These are phyloP conservation scores for Patiria pectinifera DNA, from an alignment of 53 echinoderm and acorn worm genomes.

Conservation along the genomic window DNA sequence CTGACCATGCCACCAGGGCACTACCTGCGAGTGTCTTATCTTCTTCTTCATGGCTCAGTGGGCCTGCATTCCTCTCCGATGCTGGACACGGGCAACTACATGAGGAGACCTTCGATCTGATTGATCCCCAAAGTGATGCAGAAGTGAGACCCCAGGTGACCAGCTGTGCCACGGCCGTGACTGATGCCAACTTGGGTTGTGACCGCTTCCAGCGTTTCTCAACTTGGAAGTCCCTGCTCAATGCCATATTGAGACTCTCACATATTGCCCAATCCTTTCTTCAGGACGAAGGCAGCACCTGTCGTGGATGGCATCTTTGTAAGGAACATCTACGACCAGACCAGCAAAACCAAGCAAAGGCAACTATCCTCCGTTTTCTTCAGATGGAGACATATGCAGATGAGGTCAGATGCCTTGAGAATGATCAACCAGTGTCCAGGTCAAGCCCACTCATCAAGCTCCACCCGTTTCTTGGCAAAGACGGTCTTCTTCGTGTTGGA, in stretches of 20 bases:
- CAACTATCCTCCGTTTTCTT: slow-evolving; percentile 5
- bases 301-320: slow-evolving; percentile 52
- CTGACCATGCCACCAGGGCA: slow-evolving; percentile 59
- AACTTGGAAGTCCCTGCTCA: slow-evolving; percentile 25
- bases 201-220: slow-evolving; percentile 51
- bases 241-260: slow-evolving; percentile 20
- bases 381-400: slow-evolving; percentile 42
- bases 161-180: slow-evolving; percentile 6
- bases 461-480: slow-evolving; percentile 55
- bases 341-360: slow-evolving; percentile 32
- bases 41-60: slow-evolving; percentile 23
- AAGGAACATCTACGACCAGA: slow-evolving; percentile 13
- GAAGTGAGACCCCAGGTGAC: slow-evolving; percentile 38
- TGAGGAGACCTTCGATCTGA: not conserved
- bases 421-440: not conserved
- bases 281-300: not conserved
- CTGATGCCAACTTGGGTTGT: not conserved
- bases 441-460: slow-evolving; percentile 48
- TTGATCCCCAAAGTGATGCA: slow-evolving; percentile 25
- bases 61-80: slow-evolving; percentile 24
- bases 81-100: not conserved
- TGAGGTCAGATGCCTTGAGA: slow-evolving; percentile 22
- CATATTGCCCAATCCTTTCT: slow-evolving; percentile 35
- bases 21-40: slow-evolving; percentile 9
- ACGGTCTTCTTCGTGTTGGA: slow-evolving; percentile 51